Percentiles rank a stretch among this genome's conserved stretches.
phyloP scores from a whole-genome alignment of 2,113 vertebrate genomes.

The Holacanthus passer region DNA sequence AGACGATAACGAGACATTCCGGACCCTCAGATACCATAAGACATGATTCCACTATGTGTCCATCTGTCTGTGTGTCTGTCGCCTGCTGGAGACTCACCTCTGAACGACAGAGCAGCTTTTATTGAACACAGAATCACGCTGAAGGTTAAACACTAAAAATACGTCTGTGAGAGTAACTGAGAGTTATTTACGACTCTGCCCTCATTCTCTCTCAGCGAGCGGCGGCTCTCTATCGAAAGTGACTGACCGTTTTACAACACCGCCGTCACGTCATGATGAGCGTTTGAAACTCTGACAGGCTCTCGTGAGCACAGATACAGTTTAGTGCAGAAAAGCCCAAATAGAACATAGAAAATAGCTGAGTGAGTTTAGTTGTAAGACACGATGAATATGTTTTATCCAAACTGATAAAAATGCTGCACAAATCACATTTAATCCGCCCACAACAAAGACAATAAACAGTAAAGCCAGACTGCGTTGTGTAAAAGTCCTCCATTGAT shows the following conservation, averaged over 20 bases:
- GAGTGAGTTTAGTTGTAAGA: no score
- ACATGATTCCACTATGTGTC: no score
- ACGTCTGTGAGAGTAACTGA: not conserved
- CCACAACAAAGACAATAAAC: no score
- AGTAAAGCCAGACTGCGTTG: no score
- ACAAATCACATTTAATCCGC: no score
- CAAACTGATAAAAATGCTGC: no score
- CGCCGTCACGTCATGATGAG: not conserved
- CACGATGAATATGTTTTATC: no score
- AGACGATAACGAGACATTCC: constrained; percentile 34
- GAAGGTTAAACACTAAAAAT: constrained; percentile 8
- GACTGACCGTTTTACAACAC: not conserved
- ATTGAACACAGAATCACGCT: not conserved
- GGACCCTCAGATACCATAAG: constrained; percentile 23
- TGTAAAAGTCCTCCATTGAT: no score
- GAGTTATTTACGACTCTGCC: not conserved
- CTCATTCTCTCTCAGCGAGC: not conserved
- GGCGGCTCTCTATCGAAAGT: no score
- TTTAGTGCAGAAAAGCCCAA: not conserved
- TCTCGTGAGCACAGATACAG: not conserved
- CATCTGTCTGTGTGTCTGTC: not conserved
- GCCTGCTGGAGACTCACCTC: not conserved
- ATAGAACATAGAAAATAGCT: not conserved
- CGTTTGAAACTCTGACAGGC: not conserved
- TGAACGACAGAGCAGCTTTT: not conserved